Conservation (phyloP, 1,140 invertebrate species). For the Delia radicum region DNA sequence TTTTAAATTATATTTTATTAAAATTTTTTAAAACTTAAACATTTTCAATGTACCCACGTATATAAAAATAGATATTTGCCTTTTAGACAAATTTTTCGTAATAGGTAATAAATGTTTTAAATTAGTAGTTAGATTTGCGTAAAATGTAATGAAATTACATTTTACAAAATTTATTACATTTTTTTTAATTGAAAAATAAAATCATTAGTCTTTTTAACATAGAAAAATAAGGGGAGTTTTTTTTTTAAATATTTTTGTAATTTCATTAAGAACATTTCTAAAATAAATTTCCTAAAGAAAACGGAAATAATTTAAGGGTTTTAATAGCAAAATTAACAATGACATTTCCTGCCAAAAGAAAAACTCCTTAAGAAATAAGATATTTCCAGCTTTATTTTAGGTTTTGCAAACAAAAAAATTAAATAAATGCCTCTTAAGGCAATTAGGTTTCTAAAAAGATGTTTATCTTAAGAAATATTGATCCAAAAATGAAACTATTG, state of each 20-base stretch:
- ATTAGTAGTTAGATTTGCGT: not conserved
- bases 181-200: not conserved
- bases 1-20: no score
- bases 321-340: not conserved
- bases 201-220: not conserved
- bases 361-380: not conserved
- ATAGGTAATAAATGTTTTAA: not conserved
- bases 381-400: no score
- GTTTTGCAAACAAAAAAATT: not conserved
- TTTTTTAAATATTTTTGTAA: no score
- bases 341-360: not conserved
- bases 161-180: not conserved
- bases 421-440: no score
- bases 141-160: not conserved
- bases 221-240: not conserved
- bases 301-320: not conserved
- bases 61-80: not conserved
- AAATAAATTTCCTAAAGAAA: not conserved
- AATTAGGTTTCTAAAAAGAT: not conserved
- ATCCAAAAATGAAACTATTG: not conserved
- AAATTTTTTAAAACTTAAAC: no score
- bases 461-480: not conserved
- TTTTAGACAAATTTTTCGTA: not conserved
- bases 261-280: no score
- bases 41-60: not conserved